Conservation (phyloP, 2,113 vertebrate species). For the Brachypteracias leptosomus region DNA sequence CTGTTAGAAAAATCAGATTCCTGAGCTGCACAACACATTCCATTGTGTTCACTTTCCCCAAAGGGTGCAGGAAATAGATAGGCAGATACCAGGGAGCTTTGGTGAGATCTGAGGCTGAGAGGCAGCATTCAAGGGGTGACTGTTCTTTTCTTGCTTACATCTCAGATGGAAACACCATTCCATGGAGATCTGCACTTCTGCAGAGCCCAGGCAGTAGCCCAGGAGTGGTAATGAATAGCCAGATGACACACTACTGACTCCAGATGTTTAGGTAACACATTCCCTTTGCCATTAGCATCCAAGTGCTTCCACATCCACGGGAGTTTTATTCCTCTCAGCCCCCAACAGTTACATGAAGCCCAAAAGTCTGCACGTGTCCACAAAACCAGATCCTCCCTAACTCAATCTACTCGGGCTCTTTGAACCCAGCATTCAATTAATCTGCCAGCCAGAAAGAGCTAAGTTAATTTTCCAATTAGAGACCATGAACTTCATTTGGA, state of each 20-base stretch:
- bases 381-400: neutral
- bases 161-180: neutral
- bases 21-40: neutral
- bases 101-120: neutral
- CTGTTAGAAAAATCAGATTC: neutral
- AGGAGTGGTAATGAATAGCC: neutral
- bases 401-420: neutral
- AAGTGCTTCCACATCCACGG: rapidly evolving
- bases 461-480: constrained; percentile 6
- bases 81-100: neutral
- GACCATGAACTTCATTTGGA: neutral
- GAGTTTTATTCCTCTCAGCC: neutral
- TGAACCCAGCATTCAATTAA: neutral
- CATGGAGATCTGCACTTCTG: rapidly evolving
- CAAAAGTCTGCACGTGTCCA: neutral
- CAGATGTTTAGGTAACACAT: rapidly evolving
- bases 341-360: neutral
- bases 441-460: neutral
- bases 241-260: too few species aligned
- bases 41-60: neutral
- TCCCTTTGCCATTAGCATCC: neutral
- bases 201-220: rapidly evolving
- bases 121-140: neutral
- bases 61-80: constrained; percentile 18
- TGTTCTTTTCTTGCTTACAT: neutral